Evolutionary conservation across 2,888 invertebrate species (phyloP), one percentile per base, ranked within the genome.

Genomic region (Caenorhabditis parvicauda): DNA sequence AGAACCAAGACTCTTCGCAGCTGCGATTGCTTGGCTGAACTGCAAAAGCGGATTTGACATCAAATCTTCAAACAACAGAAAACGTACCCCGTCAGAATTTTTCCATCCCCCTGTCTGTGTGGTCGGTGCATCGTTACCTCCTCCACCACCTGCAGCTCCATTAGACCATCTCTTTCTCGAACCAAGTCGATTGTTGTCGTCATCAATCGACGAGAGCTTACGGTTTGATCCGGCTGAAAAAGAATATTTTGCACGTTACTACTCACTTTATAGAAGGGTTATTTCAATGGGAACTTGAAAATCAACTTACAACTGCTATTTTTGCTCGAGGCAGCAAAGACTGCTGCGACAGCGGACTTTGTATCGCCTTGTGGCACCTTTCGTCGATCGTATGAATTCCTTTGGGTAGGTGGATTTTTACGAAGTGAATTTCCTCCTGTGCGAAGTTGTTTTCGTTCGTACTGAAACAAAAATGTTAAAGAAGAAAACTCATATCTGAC

Each of bases 81-180:
- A 45, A 4, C 63, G 55, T 22, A 22, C 29, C 32, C 47, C 47
- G 2, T 43, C 43, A 19, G 41, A 47, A 14, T 29, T 44, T 38
- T 42, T 54, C 7, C 42, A 19, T 44, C 42, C 48, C 28, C 50
- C 39, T 1, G 52, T 5, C 7, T 50, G 46, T 1, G 53, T 19
- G 21, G 45, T 25, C 7, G 35, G 12, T 46, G 29, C 35, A n/a
- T 9, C n/a, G 9, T 12, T 32, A n/a, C n/a, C n/a, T n/a, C n/a
- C 54, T 41, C 64, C 64, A 42, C 64, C 67, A 19, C 67, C 67
- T 24, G 55, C 37, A 5, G 67, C 56, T 9, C 67, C 67, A 6
- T 43, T 37, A 12, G 52, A 45, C 67, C 67, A 68, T 12, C 41
- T 45, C 25, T 52, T 48, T 44, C 58, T 56, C 54, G 43, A 4